phyloP scores from a whole-genome alignment of 2,888 invertebrate genomes.

The Hermaeophaga mercurialis region DNA sequence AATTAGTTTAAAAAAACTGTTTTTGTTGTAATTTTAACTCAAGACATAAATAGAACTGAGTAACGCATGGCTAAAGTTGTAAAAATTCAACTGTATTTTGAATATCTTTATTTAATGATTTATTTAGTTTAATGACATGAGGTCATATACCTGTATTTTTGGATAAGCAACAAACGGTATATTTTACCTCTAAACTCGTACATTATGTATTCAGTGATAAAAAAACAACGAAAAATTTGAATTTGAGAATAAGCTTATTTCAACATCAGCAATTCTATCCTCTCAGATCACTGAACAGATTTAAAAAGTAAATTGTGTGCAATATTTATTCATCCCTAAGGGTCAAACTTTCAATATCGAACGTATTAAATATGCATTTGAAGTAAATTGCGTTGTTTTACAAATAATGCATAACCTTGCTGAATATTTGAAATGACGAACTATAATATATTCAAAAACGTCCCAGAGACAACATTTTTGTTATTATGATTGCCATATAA shows the following conservation, averaged over 20 bases:
- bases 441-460: not conserved
- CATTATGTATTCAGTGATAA: not conserved
- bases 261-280: not conserved
- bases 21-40: no score
- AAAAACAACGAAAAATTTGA: not conserved
- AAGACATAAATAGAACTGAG: no score
- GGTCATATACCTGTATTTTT: not conserved
- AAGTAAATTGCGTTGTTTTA: conserved; percentile 8
- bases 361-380: conserved; percentile 3
- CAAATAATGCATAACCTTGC: not conserved
- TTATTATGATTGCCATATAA: no score
- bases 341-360: not conserved
- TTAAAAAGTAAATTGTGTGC: not conserved
- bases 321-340: conserved; percentile 1
- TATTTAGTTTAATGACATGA: not conserved
- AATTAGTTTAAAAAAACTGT: no score
- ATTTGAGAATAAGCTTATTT: not conserved
- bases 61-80: no score
- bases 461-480: no score
- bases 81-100: no score
- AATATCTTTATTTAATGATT: no score
- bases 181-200: not conserved
- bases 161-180: not conserved
- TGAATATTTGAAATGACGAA: conserved; percentile 2
- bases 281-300: not conserved